These are phyloP conservation scores for Xenopus tropicalis DNA, from an alignment of 2,113 vertebrate species.

Conservation along the genomic window UCB_Xtro_10.0 CM004446.2:29469001-29469500, in stretches of 20 bases:
- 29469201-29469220: too few species aligned
- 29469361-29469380: too few species aligned
- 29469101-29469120: conserved; percentile 57
- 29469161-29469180: conserved; percentile 74
- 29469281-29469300: too few species aligned
- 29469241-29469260: too few species aligned
- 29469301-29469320: too few species aligned
- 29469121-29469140: conserved; percentile 58
- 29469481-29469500: too few species aligned
- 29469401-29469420: conserved; percentile 48
- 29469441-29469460: conserved; percentile 52
- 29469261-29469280: too few species aligned
- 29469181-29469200: too few species aligned
- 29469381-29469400: too few species aligned
- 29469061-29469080: conserved; percentile 81
- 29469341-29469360: too few species aligned
- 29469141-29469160: conserved; percentile 64
- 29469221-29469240: too few species aligned
- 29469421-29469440: conserved; percentile 55
- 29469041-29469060: conserved; percentile 73
- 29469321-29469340: too few species aligned
- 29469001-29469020: not conserved
- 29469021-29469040: conserved; percentile 81
- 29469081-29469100: conserved; percentile 72
- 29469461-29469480: conserved; percentile 50